phyloP scores from a whole-genome alignment of 1,140 invertebrate species.

The Leptinotarsa undecemlineata region DNA sequence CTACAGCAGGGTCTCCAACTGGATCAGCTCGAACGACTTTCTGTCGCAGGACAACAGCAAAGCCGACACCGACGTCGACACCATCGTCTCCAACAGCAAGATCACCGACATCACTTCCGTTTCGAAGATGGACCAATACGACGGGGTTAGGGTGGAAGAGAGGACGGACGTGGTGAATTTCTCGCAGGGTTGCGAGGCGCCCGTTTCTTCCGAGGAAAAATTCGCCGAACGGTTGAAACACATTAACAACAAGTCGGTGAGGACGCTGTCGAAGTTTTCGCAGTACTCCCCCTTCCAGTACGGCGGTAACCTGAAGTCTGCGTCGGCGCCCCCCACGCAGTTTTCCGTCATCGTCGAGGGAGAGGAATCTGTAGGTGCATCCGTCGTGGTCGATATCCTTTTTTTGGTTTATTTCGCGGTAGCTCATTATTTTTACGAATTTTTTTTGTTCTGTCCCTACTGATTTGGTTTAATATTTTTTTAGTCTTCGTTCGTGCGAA shows the following conservation, averaged over 20 bases:
- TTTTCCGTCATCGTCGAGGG: conserved; percentile 48
- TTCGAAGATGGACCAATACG: conserved; percentile 31
- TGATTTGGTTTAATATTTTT: conserved; percentile 13
- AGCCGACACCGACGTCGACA: conserved; percentile 21
- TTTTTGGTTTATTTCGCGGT: conserved; percentile 1
- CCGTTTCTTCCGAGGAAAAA: conserved; percentile 30
- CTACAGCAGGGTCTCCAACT: conserved; percentile 46
- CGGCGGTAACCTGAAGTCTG: conserved; percentile 28
- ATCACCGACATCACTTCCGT: conserved; percentile 44
- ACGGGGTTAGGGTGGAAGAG: conserved; percentile 39
- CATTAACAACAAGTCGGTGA: conserved; percentile 22
- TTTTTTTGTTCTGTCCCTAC: conserved; percentile 39
- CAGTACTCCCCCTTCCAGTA: conserved; percentile 36
- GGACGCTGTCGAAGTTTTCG: conserved; percentile 37
- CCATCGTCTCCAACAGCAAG: conserved; percentile 22
- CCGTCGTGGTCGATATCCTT: not conserved
- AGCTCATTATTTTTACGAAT: conserved; percentile 17
- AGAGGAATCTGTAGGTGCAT: conserved; percentile 46
- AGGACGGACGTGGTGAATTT: conserved; percentile 36
- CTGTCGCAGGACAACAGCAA: conserved; percentile 25
- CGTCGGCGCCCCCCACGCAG: conserved; percentile 37
- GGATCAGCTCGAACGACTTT: conserved; percentile 49
- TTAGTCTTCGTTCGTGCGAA: too few species aligned
- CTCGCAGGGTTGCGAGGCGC: conserved; percentile 21
- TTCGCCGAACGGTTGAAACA: conserved; percentile 29